Evolutionary conservation across 2,797 vertebrate species (phyloP).

Genomic region (Pseudocheirus occidentalis): DNA sequence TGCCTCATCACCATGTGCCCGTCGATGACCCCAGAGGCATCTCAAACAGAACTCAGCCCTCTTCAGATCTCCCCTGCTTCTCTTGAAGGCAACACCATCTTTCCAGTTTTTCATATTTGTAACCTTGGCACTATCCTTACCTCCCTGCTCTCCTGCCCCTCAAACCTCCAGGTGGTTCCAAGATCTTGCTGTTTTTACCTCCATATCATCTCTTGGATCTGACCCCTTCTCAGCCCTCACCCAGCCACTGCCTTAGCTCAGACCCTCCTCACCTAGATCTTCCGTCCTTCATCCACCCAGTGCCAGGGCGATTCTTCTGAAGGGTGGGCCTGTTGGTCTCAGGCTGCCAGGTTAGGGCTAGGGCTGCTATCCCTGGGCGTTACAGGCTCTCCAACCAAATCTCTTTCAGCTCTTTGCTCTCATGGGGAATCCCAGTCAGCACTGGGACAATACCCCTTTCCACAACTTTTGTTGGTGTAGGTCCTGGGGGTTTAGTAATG

Average conservation of each 20-base stretch:
- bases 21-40: not conserved
- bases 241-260: not conserved
- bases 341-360: no score
- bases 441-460: not conserved
- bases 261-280: not conserved
- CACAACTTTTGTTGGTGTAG: not conserved
- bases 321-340: not conserved
- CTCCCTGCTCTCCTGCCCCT: not conserved
- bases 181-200: not conserved
- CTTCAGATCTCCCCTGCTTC: not conserved
- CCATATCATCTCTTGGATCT: not conserved
- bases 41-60: not conserved
- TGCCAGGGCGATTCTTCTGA: not conserved
- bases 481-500: not conserved
- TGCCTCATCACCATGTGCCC: not conserved
- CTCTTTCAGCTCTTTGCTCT: not conserved
- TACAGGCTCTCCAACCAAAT: no score
- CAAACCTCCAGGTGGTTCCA: no score
- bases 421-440: not conserved
- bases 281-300: not conserved
- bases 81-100: not conserved
- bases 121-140: not conserved
- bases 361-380: no score
- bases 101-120: not conserved
- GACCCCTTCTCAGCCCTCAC: not conserved